A percentile compares a stretch with the other conserved stretches of the same genome.
Evolutionary conservation across 2,113 vertebrate species (phyloP).

Genomic region (Rhagologus leucostigma): DNA sequence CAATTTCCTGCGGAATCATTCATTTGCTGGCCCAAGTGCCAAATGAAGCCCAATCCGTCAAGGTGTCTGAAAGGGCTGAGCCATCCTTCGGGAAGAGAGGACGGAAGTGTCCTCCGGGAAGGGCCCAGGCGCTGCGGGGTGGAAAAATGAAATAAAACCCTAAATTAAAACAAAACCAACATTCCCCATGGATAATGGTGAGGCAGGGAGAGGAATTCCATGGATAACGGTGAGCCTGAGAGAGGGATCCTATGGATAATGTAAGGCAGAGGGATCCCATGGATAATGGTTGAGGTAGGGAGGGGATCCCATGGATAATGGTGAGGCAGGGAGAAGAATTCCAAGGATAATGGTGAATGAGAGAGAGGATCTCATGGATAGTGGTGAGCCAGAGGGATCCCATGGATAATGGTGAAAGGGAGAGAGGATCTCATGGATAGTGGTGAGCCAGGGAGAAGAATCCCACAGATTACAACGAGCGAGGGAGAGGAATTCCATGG

Average conservation of each 20-base stretch:
- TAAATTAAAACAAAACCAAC: neutral
- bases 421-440: too few species aligned
- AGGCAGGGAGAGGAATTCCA: neutral
- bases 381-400: accelerated
- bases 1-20: neutral
- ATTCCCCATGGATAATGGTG: neutral
- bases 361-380: neutral
- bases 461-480: accelerated
- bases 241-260: neutral
- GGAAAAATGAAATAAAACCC: neutral
- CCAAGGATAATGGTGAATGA: too few species aligned
- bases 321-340: neutral
- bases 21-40: neutral
- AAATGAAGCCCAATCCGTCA: neutral
- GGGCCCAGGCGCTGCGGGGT: accelerated
- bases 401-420: accelerated
- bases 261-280: neutral
- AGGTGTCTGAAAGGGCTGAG: neutral
- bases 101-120: neutral
- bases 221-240: neutral
- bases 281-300: neutral
- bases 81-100: neutral
- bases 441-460: accelerated
- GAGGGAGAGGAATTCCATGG: neutral
- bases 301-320: neutral